Percentiles rank a stretch among this genome's conserved stretches.
Conservation (phyloP, 2,113 vertebrate genomes). For the Amphiprion percula region DNA sequence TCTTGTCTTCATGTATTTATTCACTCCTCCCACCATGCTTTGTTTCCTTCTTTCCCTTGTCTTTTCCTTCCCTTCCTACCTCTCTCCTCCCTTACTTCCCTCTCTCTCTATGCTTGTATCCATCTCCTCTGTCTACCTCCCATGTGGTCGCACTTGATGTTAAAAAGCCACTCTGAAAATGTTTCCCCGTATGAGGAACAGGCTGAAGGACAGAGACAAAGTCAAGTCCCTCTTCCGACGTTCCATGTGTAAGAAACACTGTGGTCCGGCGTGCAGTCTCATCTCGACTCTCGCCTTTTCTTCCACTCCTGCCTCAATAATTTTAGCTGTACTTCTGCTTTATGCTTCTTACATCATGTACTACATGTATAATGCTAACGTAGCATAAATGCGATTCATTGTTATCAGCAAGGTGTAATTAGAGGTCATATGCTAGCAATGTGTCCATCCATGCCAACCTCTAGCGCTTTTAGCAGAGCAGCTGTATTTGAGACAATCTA, state of each 20-base stretch:
- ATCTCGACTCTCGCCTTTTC: conserved; percentile 24
- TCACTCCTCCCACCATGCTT: conserved; percentile 12
- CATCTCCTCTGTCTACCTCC: conserved; percentile 8
- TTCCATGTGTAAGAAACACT: conserved; percentile 80
- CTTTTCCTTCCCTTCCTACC: conserved; percentile 10
- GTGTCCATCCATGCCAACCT: conserved; percentile 14
- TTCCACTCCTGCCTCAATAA: conserved; percentile 8
- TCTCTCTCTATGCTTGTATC: conserved; percentile 22
- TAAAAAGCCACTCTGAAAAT: conserved; percentile 73
- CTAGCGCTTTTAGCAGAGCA: neutral
- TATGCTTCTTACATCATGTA: neutral
- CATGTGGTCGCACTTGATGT: conserved; percentile 49
- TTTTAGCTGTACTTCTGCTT: neutral
- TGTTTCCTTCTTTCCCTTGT: conserved; percentile 18
- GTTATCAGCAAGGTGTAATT: conserved; percentile 1
- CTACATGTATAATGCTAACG: conserved; percentile 3
- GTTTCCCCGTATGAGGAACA: conserved; percentile 79
- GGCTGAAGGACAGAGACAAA: conserved; percentile 80
- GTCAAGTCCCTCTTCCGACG: conserved; percentile 80
- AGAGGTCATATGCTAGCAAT: neutral
- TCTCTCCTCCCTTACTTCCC: neutral
- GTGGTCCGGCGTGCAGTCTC: conserved; percentile 19
- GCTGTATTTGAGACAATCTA: conserved; percentile 17
- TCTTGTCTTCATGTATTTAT: conserved; percentile 56
- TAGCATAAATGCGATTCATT: conserved; percentile 5